Evolutionary conservation across 2,888 invertebrate genomes (phyloP).

Genomic region (Agriopis marginaria): DNA sequence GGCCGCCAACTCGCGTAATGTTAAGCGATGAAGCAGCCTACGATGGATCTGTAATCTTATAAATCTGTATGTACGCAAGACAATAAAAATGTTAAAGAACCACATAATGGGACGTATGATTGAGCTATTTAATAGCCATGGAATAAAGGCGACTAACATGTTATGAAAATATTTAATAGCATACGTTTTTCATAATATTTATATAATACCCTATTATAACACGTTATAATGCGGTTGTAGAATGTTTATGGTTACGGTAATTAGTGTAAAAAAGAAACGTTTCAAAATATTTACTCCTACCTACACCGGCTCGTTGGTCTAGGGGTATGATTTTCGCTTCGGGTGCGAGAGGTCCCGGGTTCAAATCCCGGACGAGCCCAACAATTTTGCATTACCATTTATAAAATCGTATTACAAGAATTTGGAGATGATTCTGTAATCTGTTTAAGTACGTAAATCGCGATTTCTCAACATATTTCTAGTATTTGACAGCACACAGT

Average conservation of each 20-base stretch:
- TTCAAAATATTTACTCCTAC: slow-evolving; percentile 8
- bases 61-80: no score
- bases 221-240: not conserved
- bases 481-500: no score
- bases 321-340: slow-evolving; percentile 88
- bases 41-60: no score
- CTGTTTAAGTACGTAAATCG: no score
- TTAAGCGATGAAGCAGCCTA: no score
- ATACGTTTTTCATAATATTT: not conserved
- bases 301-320: slow-evolving; percentile 83
- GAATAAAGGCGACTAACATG: not conserved
- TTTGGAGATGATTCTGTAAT: no score
- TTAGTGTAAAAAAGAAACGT: slow-evolving; percentile 36
- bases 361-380: slow-evolving; percentile 87
- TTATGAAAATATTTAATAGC: not conserved
- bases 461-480: no score
- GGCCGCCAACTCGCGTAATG: no score
- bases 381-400: slow-evolving; percentile 5
- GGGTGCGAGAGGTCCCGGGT: slow-evolving; percentile 88
- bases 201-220: not conserved
- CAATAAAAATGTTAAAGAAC: no score
- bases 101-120: no score
- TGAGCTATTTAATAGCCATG: not conserved
- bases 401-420: no score
- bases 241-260: slow-evolving; percentile 5